Evolutionary conservation across 2,797 vertebrate species (phyloP).

Genomic region (Mico argentatus): DNA sequence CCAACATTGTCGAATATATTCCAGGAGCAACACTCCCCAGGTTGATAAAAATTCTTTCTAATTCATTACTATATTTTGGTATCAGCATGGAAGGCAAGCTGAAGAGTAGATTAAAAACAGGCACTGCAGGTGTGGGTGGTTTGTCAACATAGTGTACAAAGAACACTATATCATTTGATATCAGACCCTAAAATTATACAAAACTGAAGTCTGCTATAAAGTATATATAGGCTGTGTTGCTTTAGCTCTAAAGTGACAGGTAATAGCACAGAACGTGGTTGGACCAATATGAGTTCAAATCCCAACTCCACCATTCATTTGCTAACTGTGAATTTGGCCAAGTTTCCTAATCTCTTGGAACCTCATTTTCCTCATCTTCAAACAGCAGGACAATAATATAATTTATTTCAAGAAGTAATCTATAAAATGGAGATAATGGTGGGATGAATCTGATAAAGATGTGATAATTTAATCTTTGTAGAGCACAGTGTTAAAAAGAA

Average conservation of each 20-base stretch:
- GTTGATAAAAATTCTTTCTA: neutral
- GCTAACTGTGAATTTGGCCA: neutral
- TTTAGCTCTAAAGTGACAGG: no score
- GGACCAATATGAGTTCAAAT: neutral
- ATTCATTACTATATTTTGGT: neutral
- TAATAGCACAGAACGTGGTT: neutral
- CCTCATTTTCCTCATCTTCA: neutral
- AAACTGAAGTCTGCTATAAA: neutral
- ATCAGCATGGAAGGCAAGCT: neutral
- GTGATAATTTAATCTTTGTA: neutral
- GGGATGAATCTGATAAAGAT: neutral
- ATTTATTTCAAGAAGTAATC: neutral
- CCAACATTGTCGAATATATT: neutral
- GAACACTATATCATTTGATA: neutral
- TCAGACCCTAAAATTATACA: no score
- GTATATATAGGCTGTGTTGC: no score
- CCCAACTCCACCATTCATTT: neutral
- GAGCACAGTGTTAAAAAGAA: neutral
- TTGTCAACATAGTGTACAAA: neutral
- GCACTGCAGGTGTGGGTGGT: fast-evolving
- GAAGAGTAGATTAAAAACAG: neutral
- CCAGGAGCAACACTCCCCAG: no score
- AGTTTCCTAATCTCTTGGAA: neutral
- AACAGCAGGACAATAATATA: neutral
- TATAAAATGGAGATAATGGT: neutral